These are phyloP conservation scores for Calyptommatus sinebrachiatus DNA, from an alignment of 2,113 vertebrate genomes.

Conservation along the genomic window DNA sequence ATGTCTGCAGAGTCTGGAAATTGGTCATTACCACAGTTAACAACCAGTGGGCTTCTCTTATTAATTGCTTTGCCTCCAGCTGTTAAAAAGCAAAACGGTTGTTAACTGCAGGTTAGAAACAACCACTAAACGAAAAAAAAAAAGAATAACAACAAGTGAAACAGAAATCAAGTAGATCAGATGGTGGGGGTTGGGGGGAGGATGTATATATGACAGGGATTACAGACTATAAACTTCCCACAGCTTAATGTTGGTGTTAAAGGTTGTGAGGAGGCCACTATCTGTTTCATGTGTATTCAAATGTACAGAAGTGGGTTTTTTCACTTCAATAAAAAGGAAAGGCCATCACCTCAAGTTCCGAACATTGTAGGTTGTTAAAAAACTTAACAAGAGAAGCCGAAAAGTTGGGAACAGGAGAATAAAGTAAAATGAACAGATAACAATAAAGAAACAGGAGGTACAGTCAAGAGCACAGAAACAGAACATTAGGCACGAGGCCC, in stretches of 20 bases:
- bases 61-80: constrained; percentile 23
- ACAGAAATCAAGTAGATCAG: background rate
- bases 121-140: background rate
- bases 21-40: constrained; percentile 20
- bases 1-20: constrained; percentile 14
- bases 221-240: constrained; percentile 6
- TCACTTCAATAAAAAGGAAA: background rate
- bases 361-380: background rate
- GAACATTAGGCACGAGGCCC: background rate
- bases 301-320: background rate
- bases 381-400: background rate
- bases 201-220: background rate
- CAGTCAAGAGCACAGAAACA: background rate
- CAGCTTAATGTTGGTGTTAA: constrained; percentile 6
- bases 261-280: background rate
- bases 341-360: background rate
- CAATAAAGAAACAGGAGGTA: background rate
- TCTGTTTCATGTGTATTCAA: background rate
- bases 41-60: background rate
- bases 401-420: no score
- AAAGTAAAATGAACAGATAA: background rate
- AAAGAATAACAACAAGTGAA: background rate
- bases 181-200: background rate
- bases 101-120: constrained; percentile 28
- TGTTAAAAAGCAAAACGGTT: constrained; percentile 15